Evolutionary conservation across 2,888 invertebrate genomes (phyloP), one percentile per base, ranked within the genome.

Genomic region (Eustalomyia histrio): DNA sequence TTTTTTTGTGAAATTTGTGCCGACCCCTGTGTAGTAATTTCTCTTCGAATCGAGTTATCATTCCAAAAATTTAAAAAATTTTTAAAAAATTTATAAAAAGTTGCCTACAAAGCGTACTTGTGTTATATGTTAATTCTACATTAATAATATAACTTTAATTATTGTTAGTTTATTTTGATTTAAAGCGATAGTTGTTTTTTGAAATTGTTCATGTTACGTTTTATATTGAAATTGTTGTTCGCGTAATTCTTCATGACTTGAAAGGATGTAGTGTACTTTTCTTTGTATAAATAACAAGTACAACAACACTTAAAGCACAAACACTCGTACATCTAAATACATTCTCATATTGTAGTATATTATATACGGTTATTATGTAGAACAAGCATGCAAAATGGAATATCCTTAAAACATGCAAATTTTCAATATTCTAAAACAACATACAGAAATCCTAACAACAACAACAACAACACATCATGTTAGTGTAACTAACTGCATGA

Each of bases 371-470:
- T 53, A 65, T 55, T 76, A 74, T 81, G 74, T 81, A 57, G 76
- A 80, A 80, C 68, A 69, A 76, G 80, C 76, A 75, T 78, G 86
- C 84, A 85, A 85, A 86, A 84, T 85, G 85, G 86, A 86, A 87
- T 86, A 87, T 88, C 88, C 89, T 87, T 86, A 85, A 60, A 87
- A 87, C 89, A 88, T 89, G 88, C 87, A 88, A 88, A 87, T 88
- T 87, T 89, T 88, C 87, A 89, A 88, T 89, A 87, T 87, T 86
- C 87, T 84, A 83, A 86, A 87, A 86, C 84, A 85, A 84, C 39
- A 39, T 39, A 47, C 60, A 53, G 35, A 16, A 43, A 76, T 35
- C 10, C 35, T n/a, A n/a, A n/a, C n/a, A 64, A 24, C 21, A 29
- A 21, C 18, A 12, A 29, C n/a, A 16, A 47, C 52, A 65, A 47